Evolutionary conservation across 2,113 vertebrate species (phyloP).

Genomic region (Etheostoma cragini): DNA sequence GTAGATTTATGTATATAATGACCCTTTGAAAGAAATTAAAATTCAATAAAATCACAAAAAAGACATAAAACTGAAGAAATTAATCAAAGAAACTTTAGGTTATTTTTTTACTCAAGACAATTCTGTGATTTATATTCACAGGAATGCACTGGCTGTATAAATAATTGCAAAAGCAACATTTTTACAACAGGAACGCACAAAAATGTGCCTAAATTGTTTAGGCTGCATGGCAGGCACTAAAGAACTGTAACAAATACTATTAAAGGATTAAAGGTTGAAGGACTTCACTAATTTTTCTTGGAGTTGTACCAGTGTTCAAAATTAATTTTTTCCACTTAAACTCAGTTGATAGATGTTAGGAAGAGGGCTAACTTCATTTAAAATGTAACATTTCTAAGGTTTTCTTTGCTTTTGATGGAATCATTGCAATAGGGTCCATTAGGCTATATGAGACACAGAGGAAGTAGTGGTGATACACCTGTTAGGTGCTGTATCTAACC

Average conservation of each 20-base stretch:
- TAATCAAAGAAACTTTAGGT: neutral
- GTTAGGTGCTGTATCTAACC: neutral
- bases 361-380: neutral
- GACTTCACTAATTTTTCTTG: neutral
- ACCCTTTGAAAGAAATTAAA: slow-evolving; percentile 9
- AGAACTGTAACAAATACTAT: neutral
- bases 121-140: neutral
- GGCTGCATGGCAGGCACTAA: neutral
- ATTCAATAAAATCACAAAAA: slow-evolving; percentile 1
- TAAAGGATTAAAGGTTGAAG: neutral
- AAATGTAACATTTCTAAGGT: neutral
- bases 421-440: neutral
- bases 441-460: neutral
- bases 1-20: slow-evolving; percentile 15
- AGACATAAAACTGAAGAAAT: neutral
- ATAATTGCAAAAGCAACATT: neutral
- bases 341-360: neutral
- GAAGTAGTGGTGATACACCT: neutral
- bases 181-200: neutral
- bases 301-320: neutral
- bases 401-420: neutral
- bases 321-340: neutral
- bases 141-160: neutral
- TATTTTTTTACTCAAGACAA: neutral
- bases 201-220: neutral